Conservation (phyloP, 2,888 invertebrate genomes). For the Kryphioiulus occultus region DNA sequence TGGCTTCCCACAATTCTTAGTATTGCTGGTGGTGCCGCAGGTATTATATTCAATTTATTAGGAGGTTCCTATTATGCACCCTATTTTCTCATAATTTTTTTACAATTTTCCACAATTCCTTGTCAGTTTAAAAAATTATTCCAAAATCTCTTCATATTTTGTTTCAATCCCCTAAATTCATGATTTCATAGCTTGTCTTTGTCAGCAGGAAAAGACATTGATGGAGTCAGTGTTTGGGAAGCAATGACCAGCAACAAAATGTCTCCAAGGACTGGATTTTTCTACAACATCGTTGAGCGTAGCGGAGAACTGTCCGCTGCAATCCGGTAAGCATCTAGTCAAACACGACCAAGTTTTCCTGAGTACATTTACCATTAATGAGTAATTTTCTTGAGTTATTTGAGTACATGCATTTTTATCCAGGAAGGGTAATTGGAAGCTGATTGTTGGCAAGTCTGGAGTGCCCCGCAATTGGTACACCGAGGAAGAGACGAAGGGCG, state of each 20-base stretch:
- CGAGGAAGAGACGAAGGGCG: conserved; percentile 41
- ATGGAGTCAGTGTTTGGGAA: conserved; percentile 61
- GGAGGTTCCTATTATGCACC: too few species aligned
- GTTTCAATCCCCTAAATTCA: too few species aligned
- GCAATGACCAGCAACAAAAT: conserved; percentile 57
- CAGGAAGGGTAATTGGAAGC: conserved; percentile 50
- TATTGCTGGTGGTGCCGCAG: conserved; percentile 60
- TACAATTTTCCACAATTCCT: too few species aligned
- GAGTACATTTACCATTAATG: not conserved
- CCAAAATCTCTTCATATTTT: too few species aligned
- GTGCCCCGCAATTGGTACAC: conserved; percentile 59
- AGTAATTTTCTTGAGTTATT: too few species aligned
- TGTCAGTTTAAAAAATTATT: too few species aligned
- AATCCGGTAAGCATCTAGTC: conserved; percentile 58
- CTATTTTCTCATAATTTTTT: too few species aligned
- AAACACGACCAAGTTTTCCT: not conserved
- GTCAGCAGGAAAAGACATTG: conserved; percentile 56
- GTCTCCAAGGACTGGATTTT: conserved; percentile 51
- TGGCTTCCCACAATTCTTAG: conserved; percentile 64
- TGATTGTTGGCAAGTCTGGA: conserved; percentile 60
- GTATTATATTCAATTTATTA: conserved; percentile 55
- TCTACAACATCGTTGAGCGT: conserved; percentile 56
- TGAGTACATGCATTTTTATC: not conserved
- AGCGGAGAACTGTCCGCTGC: conserved; percentile 63
- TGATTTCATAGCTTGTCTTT: too few species aligned